A percentile compares a stretch with the other conserved stretches of the same genome.
These are phyloP conservation scores for Pelobates fuscus DNA, from an alignment of 2,113 vertebrate genomes.

Conservation along the genomic window DNA sequence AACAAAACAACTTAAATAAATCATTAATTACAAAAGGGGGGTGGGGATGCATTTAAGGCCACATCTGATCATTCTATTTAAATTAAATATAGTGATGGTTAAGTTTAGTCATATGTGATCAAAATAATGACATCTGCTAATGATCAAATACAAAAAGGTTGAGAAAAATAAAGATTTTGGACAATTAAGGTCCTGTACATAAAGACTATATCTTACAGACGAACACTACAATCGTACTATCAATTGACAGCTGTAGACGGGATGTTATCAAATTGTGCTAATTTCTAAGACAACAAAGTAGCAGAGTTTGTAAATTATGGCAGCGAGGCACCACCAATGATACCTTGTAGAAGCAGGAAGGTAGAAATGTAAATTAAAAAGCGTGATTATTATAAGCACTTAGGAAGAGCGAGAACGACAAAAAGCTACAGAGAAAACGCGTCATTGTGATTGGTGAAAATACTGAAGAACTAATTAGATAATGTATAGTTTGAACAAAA, in stretches of 20 bases:
- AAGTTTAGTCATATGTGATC: too few relatives aligned
- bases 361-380: slow-evolving; percentile 77
- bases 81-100: slow-evolving; percentile 5
- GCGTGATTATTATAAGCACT: neutral
- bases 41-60: slow-evolving; percentile 52
- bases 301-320: neutral
- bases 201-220: neutral
- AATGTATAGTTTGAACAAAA: too few relatives aligned
- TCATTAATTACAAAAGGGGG: slow-evolving; percentile 35
- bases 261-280: slow-evolving; percentile 8
- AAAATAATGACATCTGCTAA: too few relatives aligned
- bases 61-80: slow-evolving; percentile 31
- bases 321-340: slow-evolving; percentile 46
- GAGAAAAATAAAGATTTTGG: neutral
- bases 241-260: neutral
- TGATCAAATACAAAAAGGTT: neutral
- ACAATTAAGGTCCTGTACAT: neutral
- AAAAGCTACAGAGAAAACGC: too few relatives aligned
- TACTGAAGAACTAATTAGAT: too few relatives aligned
- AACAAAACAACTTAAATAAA: too few relatives aligned
- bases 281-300: slow-evolving; percentile 1
- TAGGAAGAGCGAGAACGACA: slow-evolving; percentile 56
- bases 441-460: too few relatives aligned
- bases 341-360: slow-evolving; percentile 68
- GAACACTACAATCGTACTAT: neutral